A percentile compares a stretch with the other conserved stretches of the same genome.
phyloP scores from a whole-genome alignment of 2,888 invertebrate genomes.

The Augochlorella aurata region DNA sequence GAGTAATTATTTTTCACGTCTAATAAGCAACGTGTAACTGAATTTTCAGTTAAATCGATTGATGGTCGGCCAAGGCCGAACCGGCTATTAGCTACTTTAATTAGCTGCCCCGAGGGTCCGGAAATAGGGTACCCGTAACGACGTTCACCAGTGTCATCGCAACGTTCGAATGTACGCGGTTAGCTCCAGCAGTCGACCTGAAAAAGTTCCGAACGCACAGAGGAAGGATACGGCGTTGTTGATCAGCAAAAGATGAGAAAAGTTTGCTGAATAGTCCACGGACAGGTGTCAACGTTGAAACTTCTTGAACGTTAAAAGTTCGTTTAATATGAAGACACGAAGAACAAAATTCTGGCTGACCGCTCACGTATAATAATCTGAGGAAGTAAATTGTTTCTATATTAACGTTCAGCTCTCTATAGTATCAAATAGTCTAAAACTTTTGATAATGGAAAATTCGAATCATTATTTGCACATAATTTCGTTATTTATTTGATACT shows the following conservation, averaged over 20 bases:
- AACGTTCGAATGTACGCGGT: slow-evolving; percentile 11
- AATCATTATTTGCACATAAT: too few relatives aligned
- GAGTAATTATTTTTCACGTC: slow-evolving; percentile 52
- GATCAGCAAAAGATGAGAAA: background rate
- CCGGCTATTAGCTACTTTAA: slow-evolving; percentile 60
- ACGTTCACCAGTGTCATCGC: slow-evolving; percentile 43
- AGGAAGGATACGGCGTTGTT: background rate
- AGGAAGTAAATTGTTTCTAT: too few relatives aligned
- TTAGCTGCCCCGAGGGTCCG: slow-evolving; percentile 57
- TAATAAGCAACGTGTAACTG: slow-evolving; percentile 61
- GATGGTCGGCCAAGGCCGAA: slow-evolving; percentile 52
- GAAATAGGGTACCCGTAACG: slow-evolving; percentile 56
- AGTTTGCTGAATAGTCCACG: background rate
- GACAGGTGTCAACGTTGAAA: too few relatives aligned
- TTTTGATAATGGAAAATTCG: too few relatives aligned
- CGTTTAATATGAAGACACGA: background rate
- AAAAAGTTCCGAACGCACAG: background rate
- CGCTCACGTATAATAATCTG: background rate
- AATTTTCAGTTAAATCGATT: slow-evolving; percentile 65
- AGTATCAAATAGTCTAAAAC: too few relatives aligned
- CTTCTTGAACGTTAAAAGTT: background rate
- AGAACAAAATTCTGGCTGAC: background rate
- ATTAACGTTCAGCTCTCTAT: too few relatives aligned
- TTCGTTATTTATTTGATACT: too few relatives aligned
- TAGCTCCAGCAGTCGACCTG: slow-evolving; percentile 5